These are phyloP conservation scores for Montipora capricornis DNA, from an alignment of 64 coral and sea anemone genomes.

Conservation along the genomic window DNA sequence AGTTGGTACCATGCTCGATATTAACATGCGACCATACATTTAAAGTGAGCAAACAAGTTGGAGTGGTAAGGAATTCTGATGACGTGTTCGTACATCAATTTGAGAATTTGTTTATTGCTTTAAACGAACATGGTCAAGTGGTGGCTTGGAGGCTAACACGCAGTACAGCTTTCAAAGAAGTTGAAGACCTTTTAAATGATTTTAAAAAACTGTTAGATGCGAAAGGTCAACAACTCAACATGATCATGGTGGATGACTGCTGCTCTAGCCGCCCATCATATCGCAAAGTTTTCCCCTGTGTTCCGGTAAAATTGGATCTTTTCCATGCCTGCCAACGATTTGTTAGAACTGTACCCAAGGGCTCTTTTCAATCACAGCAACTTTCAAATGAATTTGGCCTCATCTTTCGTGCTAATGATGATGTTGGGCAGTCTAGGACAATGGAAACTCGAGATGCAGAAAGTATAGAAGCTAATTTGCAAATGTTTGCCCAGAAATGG, in stretches of 20 bases:
- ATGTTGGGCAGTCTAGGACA: no score
- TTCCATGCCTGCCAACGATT: conserved; percentile 64
- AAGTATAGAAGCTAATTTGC: no score
- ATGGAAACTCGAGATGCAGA: no score
- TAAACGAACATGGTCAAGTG: conserved; percentile 69
- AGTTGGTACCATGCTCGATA: not conserved
- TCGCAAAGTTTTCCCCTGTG: not conserved
- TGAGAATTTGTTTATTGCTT: conserved; percentile 66
- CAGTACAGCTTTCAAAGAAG: conserved; percentile 54
- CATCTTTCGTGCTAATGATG: no score
- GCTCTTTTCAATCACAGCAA: no score
- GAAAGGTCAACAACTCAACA: not conserved
- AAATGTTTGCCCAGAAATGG: no score
- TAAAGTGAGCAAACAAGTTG: conserved; percentile 81
- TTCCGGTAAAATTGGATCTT: conserved; percentile 29
- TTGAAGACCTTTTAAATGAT: conserved; percentile 55
- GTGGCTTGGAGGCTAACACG: conserved; percentile 44
- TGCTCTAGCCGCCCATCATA: not conserved
- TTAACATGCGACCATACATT: conserved; percentile 76
- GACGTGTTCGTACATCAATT: conserved; percentile 51
- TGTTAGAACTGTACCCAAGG: not conserved
- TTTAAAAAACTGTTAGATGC: conserved; percentile 38
- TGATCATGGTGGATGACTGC: conserved; percentile 61
- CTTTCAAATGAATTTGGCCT: no score
- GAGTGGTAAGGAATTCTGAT: conserved; percentile 42